Evolutionary conservation across 1,140 invertebrate species (phyloP).

Genomic region (Trialeurodes vaporariorum): DNA sequence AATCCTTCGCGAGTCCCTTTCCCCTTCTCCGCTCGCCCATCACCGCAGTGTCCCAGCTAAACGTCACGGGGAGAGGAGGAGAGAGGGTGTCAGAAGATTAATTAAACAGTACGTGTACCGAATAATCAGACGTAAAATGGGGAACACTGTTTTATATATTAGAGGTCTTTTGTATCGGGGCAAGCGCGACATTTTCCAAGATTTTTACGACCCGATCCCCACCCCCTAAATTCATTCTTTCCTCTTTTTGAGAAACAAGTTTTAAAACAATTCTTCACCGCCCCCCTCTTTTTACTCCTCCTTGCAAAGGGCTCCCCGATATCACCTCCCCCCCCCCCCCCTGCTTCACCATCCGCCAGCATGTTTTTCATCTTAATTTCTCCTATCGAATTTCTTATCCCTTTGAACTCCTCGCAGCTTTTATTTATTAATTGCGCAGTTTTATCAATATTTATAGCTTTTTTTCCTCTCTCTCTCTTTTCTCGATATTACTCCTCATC

Average conservation of each 20-base stretch:
- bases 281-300: not conserved
- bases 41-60: not conserved
- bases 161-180: not conserved
- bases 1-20: too few species aligned
- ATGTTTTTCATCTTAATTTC: not conserved
- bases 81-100: too few species aligned
- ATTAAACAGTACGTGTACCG: not conserved
- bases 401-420: not conserved
- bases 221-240: not conserved
- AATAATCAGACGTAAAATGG: not conserved
- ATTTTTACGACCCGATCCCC: not conserved
- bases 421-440: slow-evolving; percentile 1
- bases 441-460: not conserved
- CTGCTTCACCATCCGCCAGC: too few species aligned
- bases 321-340: not conserved
- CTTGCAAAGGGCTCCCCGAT: not conserved
- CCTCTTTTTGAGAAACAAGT: not conserved
- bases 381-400: not conserved
- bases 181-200: not conserved
- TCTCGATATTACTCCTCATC: too few species aligned
- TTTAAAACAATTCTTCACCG: not conserved
- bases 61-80: too few species aligned
- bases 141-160: not conserved
- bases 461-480: too few species aligned
- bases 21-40: not conserved